These are phyloP conservation scores for Folsomia candida DNA, from an alignment of 2,888 invertebrate species.

Conservation along the genomic window DNA sequence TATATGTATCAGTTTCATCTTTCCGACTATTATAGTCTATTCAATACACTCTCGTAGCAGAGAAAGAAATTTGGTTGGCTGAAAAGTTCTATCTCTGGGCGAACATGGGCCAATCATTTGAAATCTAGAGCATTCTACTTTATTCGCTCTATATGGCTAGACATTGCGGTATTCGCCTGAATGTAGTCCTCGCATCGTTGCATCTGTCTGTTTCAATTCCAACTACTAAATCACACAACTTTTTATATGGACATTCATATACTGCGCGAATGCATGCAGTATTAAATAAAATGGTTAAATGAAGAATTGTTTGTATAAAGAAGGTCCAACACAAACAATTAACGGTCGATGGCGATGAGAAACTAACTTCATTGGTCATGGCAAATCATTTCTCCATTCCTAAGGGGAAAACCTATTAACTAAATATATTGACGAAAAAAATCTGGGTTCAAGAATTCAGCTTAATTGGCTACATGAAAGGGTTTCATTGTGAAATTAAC, in stretches of 20 bases:
- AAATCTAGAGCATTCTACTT: conserved; percentile 11
- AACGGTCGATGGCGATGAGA: not conserved
- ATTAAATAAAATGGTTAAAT: not conserved
- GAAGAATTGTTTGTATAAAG: not conserved
- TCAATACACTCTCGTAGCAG: not conserved
- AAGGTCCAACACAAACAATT: not conserved
- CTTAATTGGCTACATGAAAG: not conserved
- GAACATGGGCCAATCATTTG: conserved; percentile 6
- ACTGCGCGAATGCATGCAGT: not conserved
- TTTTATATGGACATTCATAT: not conserved
- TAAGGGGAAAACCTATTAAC: not conserved
- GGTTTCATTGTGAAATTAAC: not conserved
- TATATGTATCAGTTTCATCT: not conserved
- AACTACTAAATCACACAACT: not conserved
- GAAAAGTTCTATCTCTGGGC: not conserved
- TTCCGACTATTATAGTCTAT: not conserved
- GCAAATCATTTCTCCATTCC: not conserved
- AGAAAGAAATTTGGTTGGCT: conserved; percentile 9
- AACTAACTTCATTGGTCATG: not conserved
- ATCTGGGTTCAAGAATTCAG: no score
- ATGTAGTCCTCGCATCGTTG: not conserved
- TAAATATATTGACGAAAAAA: not conserved
- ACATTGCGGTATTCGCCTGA: not conserved
- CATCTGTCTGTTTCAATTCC: not conserved
- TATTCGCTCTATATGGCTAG: not conserved